phyloP scores from a whole-genome alignment of 2,888 invertebrate species.

The Luperina testacea region DNA sequence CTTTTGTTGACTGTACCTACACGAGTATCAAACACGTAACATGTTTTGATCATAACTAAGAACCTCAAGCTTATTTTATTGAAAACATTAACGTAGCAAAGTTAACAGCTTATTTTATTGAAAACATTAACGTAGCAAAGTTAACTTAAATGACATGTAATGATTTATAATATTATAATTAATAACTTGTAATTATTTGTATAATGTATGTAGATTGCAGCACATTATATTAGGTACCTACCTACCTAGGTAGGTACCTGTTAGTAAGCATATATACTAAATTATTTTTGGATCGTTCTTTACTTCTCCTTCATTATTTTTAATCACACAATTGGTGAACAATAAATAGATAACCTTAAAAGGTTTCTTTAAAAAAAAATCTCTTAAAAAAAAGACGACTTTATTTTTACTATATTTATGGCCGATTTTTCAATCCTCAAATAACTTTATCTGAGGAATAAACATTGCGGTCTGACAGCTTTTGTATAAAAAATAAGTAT shows the following conservation, averaged over 20 bases:
- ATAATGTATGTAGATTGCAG: background rate
- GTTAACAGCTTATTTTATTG: constrained; percentile 26
- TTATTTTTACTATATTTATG: background rate
- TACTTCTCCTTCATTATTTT: background rate
- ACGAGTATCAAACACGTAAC: background rate
- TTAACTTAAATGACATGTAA: constrained; percentile 18
- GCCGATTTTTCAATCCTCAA: no score
- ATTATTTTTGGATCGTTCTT: background rate
- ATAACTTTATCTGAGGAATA: background rate
- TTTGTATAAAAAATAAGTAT: no score
- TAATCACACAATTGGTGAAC: background rate
- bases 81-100: background rate
- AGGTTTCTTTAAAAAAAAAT: no score
- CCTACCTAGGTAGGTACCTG: background rate
- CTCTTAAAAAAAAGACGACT: no score
- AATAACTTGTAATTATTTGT: constrained; percentile 35
- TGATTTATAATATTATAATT: constrained; percentile 10
- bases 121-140: background rate
- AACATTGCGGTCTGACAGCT: background rate
- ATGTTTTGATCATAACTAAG: background rate
- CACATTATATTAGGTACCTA: background rate
- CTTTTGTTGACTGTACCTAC: no score
- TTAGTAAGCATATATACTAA: background rate
- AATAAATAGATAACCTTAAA: background rate
- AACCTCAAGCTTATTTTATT: background rate